Evolutionary conservation across 2,797 vertebrate species (phyloP).

Genomic region (Phyllotis vaccarum): DNA sequence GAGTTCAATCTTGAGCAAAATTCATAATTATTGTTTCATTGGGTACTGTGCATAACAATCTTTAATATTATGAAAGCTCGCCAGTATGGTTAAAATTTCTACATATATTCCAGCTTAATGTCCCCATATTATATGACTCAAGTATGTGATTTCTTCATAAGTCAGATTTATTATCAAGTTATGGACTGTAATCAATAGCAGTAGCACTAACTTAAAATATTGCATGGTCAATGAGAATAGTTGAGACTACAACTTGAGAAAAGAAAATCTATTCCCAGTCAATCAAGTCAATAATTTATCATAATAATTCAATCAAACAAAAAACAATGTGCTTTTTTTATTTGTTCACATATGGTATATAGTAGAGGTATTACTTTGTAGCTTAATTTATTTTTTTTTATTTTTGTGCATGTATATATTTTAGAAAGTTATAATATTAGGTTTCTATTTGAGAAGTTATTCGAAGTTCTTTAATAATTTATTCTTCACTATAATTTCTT

Average conservation of each 20-base stretch:
- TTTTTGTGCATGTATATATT: neutral
- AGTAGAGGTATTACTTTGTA: neutral
- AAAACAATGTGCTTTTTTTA: neutral
- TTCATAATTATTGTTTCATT: neutral
- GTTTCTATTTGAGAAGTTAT: neutral
- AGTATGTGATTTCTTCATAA: neutral
- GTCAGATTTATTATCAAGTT: neutral
- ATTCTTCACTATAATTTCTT: neutral
- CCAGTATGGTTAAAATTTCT: neutral
- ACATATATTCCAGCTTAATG: too few species aligned
- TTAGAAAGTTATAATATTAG: too few species aligned
- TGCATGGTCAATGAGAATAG: too few species aligned
- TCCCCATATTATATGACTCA: neutral
- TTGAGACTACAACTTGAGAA: neutral
- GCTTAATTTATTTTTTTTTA: too few species aligned
- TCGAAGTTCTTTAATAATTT: neutral
- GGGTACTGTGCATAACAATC: neutral
- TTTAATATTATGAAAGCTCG: neutral
- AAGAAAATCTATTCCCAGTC: neutral
- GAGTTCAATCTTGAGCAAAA: neutral
- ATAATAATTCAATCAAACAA: neutral
- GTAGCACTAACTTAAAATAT: neutral
- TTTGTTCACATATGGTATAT: neutral
- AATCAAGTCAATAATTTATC: neutral
- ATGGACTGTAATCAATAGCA: neutral